Conservation (phyloP, 2,797 vertebrate genomes). For the Garrulus glandarius region DNA sequence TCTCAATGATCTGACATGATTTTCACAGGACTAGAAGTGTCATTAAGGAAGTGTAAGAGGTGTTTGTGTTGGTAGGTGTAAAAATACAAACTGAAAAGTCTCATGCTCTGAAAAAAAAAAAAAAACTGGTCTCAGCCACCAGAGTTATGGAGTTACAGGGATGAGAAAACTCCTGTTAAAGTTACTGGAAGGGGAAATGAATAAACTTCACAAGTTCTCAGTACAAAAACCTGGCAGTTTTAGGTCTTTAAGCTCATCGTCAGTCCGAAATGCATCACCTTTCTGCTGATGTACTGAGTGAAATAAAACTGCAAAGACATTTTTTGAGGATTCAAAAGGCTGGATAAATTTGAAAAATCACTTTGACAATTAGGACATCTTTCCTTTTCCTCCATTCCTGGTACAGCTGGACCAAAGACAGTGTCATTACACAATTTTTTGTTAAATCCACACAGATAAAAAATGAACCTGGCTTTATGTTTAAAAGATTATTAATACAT, state of each 20-base stretch:
- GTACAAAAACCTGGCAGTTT: neutral
- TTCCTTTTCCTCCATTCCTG: neutral
- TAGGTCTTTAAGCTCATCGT: neutral
- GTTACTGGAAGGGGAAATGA: neutral
- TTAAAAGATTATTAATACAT: neutral
- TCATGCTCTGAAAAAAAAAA: neutral
- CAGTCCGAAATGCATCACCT: neutral
- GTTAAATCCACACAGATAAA: neutral
- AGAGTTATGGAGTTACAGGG: neutral
- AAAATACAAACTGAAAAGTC: neutral
- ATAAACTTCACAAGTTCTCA: neutral
- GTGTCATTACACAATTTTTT: neutral
- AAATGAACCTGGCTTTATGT: neutral
- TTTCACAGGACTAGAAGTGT: neutral
- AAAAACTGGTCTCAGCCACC: neutral
- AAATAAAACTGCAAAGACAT: neutral
- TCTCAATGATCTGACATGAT: fast-evolving
- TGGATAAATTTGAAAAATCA: neutral
- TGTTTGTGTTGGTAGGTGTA: neutral
- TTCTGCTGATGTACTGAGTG: neutral
- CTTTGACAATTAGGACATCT: neutral
- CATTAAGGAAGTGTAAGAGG: neutral
- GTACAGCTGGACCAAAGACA: neutral
- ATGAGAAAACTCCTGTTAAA: neutral
- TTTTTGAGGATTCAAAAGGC: neutral